Evolutionary conservation across 2,113 vertebrate genomes (phyloP), one percentile per base, ranked within the genome.

Genomic region (Spea bombifrons): DNA sequence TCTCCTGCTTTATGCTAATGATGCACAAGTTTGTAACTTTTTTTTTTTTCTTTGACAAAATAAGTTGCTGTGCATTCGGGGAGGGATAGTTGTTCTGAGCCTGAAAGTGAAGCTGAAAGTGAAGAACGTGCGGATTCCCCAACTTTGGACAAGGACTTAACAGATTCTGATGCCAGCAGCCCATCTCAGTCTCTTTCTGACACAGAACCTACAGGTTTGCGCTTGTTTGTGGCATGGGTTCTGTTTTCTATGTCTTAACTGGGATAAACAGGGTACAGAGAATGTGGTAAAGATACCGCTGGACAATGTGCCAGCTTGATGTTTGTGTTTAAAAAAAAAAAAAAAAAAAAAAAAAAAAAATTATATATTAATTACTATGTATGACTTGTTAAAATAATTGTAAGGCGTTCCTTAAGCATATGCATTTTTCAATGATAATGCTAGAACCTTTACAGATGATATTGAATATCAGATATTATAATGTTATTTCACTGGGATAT

Each of bases 141-240:
- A 1, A 4, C 55, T 59, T 59, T 59, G 12, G 86, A 70, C 67
- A 80, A 84, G 3, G 82, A 75, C 30, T 17, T 13, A 71, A 74
- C 12, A 8, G 76, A 45, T 12, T 80, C 81, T 75, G 70, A 5
- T 3, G 77, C 83, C 64, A 86, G 73, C 76, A 87, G 77, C 75
- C 83, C 87, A 49, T 88, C 87, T 55, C 85, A 15, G 66, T 55
- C 75, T 48, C 43, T 46, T 3, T n/a, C 71, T 59, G 72, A 66
- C 46, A 61, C 5, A 12, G 78, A 70, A 76, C 74, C 72, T 59
- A 73, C 84, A 83, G 84, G 94, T 94, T 74, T 73, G 81, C 85
- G 70, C 55, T 59, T 8, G 10, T 53, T 53, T 30, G 30, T 30
- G 17, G 5, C 3, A 66, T 3, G 8, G 13, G 9, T 7, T 55